Base-by-base conservation (phyloP, 30 jellyfish, hydroid and myxozoan species). In the Turritopsis dohrnii region DNA sequence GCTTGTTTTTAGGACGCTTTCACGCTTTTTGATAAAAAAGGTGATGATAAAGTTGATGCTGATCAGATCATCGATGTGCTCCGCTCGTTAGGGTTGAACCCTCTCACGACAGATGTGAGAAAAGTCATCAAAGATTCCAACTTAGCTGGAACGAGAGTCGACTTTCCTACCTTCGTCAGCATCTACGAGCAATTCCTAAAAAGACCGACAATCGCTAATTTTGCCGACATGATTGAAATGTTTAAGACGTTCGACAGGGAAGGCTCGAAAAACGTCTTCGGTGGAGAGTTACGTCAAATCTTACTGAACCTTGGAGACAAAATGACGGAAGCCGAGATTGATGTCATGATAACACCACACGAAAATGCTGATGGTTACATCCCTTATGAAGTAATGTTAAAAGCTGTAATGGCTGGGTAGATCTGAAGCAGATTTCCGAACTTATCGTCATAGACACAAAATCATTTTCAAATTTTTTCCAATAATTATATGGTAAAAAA, bases 41-140 rank as follows among this genome's bases (percentile, higher is more conserved):
- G 97, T 25, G 97, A 90, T 85, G 88, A 86, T 86, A 90, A 90
- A 60, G 97, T 90, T 18, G 95, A 90, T 24, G 90, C 84, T 54
- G 80, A 53, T 29, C 74, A 65, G 72, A 18, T 90, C 52, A 82
- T 86, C 81, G 88, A 86, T 27, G 95, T 90, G 28, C 77, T 90
- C 28, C 89, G 94, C 25, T 81, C 95, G 26, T 84, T 85, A 26
- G 95, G 95, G 71, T 83, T 90, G 77, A 90, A 90, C 52, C 97
- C 97, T 0, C 79, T 90, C 85, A 66, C 95, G 24, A 60, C 87
- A 0, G 97, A 90, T n/a, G 90, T 90, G 74, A 69, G 72, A 84
- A 90, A 90, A 76, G 88, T 86, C 75, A 82, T 90, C 66, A 71
- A 83, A 1, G 95, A 86, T 19, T 90, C 97, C 75, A 80, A 86